Percentiles rank a stretch among this genome's conserved stretches.
Conservation (phyloP, 2,888 invertebrate genomes). For the Hirudinaria manillensis region DNA sequence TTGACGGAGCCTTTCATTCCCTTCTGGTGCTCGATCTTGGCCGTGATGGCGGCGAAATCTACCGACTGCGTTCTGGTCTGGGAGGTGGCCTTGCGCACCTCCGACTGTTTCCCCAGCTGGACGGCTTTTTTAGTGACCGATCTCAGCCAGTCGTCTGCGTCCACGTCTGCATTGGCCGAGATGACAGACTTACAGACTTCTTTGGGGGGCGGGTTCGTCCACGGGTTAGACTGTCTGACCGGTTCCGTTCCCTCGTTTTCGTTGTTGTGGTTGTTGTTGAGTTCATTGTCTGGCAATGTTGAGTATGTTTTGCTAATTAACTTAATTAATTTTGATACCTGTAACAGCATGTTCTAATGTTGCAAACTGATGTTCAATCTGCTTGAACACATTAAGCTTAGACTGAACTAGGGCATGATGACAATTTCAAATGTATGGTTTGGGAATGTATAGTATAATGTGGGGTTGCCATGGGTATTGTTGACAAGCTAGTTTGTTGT, state of each 20-base stretch:
- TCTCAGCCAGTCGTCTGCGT: constrained; percentile 28
- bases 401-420: too few relatives aligned
- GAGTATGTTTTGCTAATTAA: too few relatives aligned
- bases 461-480: too few relatives aligned
- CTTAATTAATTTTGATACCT: too few relatives aligned
- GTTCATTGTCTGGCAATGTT: neutral
- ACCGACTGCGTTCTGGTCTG: constrained; percentile 18
- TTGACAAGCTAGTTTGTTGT: too few relatives aligned
- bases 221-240: constrained; percentile 19
- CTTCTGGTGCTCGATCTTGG: constrained; percentile 16
- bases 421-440: too few relatives aligned
- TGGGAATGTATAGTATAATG: too few relatives aligned
- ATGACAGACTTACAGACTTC: neutral
- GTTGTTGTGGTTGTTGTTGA: constrained; percentile 11
- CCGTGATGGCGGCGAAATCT: constrained; percentile 3
- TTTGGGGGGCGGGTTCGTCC: neutral
- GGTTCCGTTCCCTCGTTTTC: neutral
- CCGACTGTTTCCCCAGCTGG: constrained; percentile 16
- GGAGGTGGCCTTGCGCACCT: neutral
- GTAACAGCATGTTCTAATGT: too few relatives aligned
- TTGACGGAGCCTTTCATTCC: constrained; percentile 11
- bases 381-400: too few relatives aligned
- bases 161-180: neutral
- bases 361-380: too few relatives aligned
- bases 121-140: constrained; percentile 23